Percentiles rank a stretch among this genome's conserved stretches.
These are phyloP conservation scores for Rhagologus leucostigma DNA, from an alignment of 2,113 vertebrate species.

Conservation along the genomic window DNA sequence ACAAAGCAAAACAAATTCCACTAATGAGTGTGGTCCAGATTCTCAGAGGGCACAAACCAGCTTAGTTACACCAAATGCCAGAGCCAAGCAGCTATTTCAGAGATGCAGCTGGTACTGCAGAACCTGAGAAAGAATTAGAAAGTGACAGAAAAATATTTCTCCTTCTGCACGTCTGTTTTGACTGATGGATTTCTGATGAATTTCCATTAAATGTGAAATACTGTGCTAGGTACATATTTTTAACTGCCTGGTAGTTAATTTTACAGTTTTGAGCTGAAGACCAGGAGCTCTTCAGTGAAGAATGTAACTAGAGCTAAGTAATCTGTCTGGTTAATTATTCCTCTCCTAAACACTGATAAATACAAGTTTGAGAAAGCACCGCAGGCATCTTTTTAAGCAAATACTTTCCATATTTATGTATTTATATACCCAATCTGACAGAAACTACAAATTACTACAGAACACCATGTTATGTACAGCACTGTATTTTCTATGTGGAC, in stretches of 20 bases:
- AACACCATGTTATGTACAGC: background rate
- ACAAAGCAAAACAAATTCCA: constrained; percentile 9
- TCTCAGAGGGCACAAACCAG: background rate
- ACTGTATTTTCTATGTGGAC: background rate
- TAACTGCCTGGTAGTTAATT: constrained; percentile 38
- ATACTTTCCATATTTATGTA: background rate
- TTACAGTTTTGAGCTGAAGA: background rate
- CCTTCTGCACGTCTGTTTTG: background rate
- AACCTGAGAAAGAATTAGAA: background rate
- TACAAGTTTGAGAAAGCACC: background rate
- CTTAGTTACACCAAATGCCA: background rate
- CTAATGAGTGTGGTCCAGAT: background rate
- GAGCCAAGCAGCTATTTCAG: background rate
- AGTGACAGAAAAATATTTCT: background rate
- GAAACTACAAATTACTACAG: background rate
- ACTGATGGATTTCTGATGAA: constrained; percentile 33
- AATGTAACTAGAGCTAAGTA: background rate
- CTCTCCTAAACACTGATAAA: constrained; percentile 9
- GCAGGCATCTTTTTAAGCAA: background rate
- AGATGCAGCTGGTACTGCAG: background rate
- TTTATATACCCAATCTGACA: background rate
- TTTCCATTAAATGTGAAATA: constrained; percentile 51
- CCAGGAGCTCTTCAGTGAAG: background rate
- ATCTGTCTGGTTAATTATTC: constrained; percentile 21
- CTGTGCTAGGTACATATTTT: constrained; percentile 17